Percentiles rank a stretch among this genome's conserved stretches.
phyloP scores from a whole-genome alignment of 1,140 invertebrate species.

The Anthonomus grandis region DNA sequence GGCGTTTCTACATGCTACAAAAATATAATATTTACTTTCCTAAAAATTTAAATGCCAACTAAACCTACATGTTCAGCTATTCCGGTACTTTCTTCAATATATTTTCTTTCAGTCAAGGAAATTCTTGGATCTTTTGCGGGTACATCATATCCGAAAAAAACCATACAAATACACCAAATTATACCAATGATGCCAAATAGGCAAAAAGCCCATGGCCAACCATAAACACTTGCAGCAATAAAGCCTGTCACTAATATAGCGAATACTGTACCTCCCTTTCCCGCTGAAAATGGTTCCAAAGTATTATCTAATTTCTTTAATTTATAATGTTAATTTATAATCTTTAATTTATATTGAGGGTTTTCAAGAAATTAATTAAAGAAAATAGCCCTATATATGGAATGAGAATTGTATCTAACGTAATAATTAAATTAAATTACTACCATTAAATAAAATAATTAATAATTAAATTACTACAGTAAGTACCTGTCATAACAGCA shows the following conservation, averaged over 20 bases:
- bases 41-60: not conserved
- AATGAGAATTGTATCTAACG: no score
- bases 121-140: conserved; percentile 62
- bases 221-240: conserved; percentile 59
- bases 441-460: no score
- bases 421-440: not conserved
- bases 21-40: conserved; percentile 16
- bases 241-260: conserved; percentile 66
- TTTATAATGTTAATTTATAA: not conserved
- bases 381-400: no score
- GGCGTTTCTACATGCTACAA: conserved; percentile 60
- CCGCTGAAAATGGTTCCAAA: conserved; percentile 42
- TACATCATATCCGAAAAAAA: conserved; percentile 59
- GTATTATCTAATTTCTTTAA: no score
- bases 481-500: conserved; percentile 57
- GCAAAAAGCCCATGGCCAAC: conserved; percentile 79
- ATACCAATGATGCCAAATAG: conserved; percentile 63
- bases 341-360: not conserved
- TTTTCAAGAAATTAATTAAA: not conserved
- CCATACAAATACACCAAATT: conserved; percentile 60
- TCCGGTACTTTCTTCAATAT: conserved; percentile 54
- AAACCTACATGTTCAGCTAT: no score
- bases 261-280: conserved; percentile 67
- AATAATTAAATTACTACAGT: no score
- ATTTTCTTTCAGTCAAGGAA: conserved; percentile 56